Evolutionary conservation across 92 coral and sea anemone species (phyloP).

Genomic region (Virgularia gustaviana): DNA sequence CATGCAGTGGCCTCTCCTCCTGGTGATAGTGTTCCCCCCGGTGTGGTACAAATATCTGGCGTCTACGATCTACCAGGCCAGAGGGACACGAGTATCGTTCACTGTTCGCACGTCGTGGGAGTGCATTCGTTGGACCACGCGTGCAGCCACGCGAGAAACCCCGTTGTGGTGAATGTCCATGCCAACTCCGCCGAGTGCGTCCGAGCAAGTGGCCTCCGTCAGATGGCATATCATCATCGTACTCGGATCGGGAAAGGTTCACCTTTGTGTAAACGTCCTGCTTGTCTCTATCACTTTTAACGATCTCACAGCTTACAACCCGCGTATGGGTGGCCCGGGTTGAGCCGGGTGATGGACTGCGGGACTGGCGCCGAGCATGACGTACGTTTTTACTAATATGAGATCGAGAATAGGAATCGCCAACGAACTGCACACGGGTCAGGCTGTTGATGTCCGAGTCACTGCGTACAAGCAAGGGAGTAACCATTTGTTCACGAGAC

Average conservation of each 20-base stretch:
- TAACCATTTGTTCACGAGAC: neutral
- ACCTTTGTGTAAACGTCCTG: conserved; percentile 32
- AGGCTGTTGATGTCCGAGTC: conserved; percentile 20
- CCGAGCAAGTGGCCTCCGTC: neutral
- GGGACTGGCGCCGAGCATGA: conserved; percentile 11
- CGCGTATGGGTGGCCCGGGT: conserved; percentile 9
- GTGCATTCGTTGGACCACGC: neutral
- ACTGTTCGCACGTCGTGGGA: neutral
- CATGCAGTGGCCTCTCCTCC: conserved; percentile 5
- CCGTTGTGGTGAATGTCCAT: conserved; percentile 17
- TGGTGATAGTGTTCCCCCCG: neutral
- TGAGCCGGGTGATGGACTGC: conserved; percentile 11
- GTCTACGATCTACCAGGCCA: neutral
- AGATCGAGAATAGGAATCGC: conserved; percentile 30
- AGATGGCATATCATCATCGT: neutral
- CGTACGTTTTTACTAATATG: conserved; percentile 30
- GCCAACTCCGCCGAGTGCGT: conserved; percentile 27
- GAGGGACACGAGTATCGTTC: neutral
- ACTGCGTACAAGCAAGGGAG: conserved; percentile 15
- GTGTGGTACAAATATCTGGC: neutral
- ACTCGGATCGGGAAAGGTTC: conserved; percentile 5
- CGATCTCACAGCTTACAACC: conserved; percentile 29
- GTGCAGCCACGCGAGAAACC: neutral
- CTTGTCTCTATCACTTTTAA: conserved; percentile 11
- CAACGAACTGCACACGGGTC: conserved; percentile 21